A percentile compares a stretch with the other conserved stretches of the same genome.
These are phyloP conservation scores for Probaryconus sp. DNA, from an alignment of 1,140 invertebrate genomes.

Conservation along the genomic window DNA sequence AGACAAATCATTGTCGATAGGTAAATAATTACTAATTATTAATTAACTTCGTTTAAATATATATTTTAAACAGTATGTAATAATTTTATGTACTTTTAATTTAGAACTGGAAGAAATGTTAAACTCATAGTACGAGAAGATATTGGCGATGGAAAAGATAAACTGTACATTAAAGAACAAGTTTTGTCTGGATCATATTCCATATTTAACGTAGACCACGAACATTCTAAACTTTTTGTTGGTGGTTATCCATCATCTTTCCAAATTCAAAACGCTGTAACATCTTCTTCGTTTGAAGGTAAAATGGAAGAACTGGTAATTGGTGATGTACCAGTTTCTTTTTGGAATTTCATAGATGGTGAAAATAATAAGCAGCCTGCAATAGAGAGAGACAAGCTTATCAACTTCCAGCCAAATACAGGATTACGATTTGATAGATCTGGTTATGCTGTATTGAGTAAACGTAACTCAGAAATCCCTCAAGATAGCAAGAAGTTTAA, in stretches of 20 bases:
- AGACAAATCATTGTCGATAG: slow-evolving; percentile 93
- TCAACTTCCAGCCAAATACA: slow-evolving; percentile 81
- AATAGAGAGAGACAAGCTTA: slow-evolving; percentile 83
- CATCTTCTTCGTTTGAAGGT: slow-evolving; percentile 89
- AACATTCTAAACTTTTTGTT: slow-evolving; percentile 92
- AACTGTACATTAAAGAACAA: slow-evolving; percentile 79
- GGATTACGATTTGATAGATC: slow-evolving; percentile 92
- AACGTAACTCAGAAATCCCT: slow-evolving; percentile 79
- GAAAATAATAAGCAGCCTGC: slow-evolving; percentile 87
- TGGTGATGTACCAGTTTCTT: slow-evolving; percentile 91
- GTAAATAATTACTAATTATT: slow-evolving; percentile 75
- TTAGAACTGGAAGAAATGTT: slow-evolving; percentile 88
- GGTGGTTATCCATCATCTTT: slow-evolving; percentile 89
- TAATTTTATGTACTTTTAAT: slow-evolving; percentile 3
- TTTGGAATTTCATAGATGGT: slow-evolving; percentile 95
- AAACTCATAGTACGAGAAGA: slow-evolving; percentile 90
- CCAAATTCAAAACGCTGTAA: slow-evolving; percentile 84
- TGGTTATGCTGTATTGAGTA: slow-evolving; percentile 87
- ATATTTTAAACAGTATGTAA: neutral
- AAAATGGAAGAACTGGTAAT: slow-evolving; percentile 93
- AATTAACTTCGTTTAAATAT: neutral
- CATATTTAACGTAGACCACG: slow-evolving; percentile 91
- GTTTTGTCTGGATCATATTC: slow-evolving; percentile 85
- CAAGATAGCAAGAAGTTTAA: slow-evolving; percentile 80
- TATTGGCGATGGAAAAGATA: slow-evolving; percentile 80